Evolutionary conservation across 2,113 vertebrate species (phyloP).

Genomic region (Anguilla japonica): DNA sequence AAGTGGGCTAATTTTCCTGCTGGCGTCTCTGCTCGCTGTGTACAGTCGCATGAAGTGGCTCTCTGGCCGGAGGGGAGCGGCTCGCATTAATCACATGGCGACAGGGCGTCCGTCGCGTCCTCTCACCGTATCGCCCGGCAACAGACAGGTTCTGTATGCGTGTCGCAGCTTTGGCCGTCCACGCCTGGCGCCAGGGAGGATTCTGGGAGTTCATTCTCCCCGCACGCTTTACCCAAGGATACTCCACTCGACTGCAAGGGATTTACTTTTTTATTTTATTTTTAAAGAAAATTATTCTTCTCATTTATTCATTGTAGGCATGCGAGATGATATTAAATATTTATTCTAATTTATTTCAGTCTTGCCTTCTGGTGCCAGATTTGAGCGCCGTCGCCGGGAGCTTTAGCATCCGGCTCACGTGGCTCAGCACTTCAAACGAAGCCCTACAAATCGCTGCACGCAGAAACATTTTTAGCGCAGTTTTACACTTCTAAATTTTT

Average conservation of each 20-base stretch:
- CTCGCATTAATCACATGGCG: not conserved
- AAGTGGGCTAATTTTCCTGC: not conserved
- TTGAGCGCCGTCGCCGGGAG: not conserved
- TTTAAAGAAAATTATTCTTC: constrained; percentile 2
- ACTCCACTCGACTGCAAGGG: constrained; percentile 18
- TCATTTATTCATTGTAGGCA: constrained; percentile 37
- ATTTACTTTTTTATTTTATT: not conserved
- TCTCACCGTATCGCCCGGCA: not conserved
- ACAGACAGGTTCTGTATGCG: not conserved
- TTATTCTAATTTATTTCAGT: constrained; percentile 34
- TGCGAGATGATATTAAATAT: constrained; percentile 38
- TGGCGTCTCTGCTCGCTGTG: not conserved
- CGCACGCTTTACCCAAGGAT: not conserved
- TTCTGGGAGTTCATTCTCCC: not conserved
- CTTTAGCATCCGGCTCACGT: constrained; percentile 11
- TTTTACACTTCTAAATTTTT: constrained; percentile 20
- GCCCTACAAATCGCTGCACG: constrained; percentile 20
- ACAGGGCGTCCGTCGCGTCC: not conserved
- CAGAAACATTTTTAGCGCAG: constrained; percentile 1
- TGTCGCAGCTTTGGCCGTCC: not conserved
- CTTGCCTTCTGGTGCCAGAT: constrained; percentile 25
- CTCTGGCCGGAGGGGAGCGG: no score
- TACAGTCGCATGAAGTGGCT: not conserved
- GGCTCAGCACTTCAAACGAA: constrained; percentile 37
- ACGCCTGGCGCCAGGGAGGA: not conserved